Conservation (phyloP, 2,113 vertebrate species). For the Melanostigma gelatinosum region DNA sequence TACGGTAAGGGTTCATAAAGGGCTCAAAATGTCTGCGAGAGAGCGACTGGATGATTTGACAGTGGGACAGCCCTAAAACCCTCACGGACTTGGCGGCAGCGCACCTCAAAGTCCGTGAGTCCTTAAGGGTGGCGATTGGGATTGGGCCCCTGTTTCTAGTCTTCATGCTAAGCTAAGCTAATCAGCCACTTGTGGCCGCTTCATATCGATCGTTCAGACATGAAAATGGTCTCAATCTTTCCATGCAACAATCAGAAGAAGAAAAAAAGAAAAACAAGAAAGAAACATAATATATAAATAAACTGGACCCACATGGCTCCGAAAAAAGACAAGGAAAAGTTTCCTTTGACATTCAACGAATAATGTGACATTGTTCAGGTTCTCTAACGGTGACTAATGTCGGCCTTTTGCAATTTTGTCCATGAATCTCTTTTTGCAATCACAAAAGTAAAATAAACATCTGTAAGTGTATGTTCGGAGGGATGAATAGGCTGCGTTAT, state of each 20-base stretch:
- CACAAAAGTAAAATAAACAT: not conserved
- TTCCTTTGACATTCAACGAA: not conserved
- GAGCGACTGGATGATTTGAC: too few relatives aligned
- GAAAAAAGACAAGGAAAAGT: too few relatives aligned
- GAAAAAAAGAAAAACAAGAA: too few relatives aligned
- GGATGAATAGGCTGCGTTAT: not conserved
- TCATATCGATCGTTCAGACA: too few relatives aligned
- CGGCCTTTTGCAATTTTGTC: not conserved
- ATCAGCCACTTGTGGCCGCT: not conserved
- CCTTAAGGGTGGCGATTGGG: too few relatives aligned
- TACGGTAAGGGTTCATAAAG: too few relatives aligned
- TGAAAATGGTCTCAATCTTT: not conserved
- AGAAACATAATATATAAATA: not conserved
- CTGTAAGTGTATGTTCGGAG: not conserved
- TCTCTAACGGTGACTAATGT: not conserved
- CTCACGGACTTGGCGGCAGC: too few relatives aligned
- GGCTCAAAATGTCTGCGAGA: too few relatives aligned
- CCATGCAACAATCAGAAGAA: not conserved
- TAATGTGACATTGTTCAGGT: not conserved
- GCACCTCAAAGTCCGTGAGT: too few relatives aligned
- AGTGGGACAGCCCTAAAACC: too few relatives aligned
- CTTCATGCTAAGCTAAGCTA: not conserved
- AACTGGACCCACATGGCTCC: not conserved
- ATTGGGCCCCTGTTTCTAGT: not conserved
- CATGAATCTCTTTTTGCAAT: not conserved